Conservation (phyloP, 2,797 vertebrate genomes). For the Labroides dimidiatus region DNA sequence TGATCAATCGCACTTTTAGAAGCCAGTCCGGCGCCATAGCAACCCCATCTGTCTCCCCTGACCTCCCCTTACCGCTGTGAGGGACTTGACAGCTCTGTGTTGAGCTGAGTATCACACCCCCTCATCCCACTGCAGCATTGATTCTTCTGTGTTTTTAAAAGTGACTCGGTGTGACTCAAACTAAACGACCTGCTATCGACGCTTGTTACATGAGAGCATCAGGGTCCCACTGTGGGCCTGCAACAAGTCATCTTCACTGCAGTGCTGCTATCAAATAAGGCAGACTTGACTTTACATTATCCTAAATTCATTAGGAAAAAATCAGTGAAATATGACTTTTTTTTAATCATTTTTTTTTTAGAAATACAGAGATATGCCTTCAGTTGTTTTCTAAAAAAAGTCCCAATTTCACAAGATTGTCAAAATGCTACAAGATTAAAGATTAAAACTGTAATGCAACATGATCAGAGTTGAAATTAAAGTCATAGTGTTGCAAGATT, state of each 20-base stretch:
- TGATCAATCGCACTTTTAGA: slow-evolving; percentile 33
- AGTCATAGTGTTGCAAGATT: too few relatives aligned
- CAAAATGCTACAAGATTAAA: too few relatives aligned
- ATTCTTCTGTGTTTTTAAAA: slow-evolving; percentile 39
- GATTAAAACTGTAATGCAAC: too few relatives aligned
- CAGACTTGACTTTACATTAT: not conserved
- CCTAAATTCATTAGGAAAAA: not conserved
- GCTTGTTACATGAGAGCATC: slow-evolving; percentile 34
- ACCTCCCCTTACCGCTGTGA: not conserved
- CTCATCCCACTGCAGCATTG: slow-evolving; percentile 30
- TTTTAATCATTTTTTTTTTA: too few relatives aligned
- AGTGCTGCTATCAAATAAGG: not conserved
- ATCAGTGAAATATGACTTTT: too few relatives aligned
- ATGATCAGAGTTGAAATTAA: too few relatives aligned
- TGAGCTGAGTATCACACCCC: slow-evolving; percentile 13
- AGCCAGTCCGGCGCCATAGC: not conserved
- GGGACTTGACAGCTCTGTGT: slow-evolving; percentile 27
- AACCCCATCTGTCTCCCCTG: slow-evolving; percentile 18
- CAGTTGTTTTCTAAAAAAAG: too few relatives aligned
- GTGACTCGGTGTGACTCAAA: slow-evolving; percentile 30
- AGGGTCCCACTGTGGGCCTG: slow-evolving; percentile 3
- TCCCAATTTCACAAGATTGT: too few relatives aligned
- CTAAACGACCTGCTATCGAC: slow-evolving; percentile 20
- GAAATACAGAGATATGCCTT: too few relatives aligned
- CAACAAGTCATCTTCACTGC: slow-evolving; percentile 26